Conservation (phyloP, 2,797 vertebrate species). For the Dryobates pubescens region DNA sequence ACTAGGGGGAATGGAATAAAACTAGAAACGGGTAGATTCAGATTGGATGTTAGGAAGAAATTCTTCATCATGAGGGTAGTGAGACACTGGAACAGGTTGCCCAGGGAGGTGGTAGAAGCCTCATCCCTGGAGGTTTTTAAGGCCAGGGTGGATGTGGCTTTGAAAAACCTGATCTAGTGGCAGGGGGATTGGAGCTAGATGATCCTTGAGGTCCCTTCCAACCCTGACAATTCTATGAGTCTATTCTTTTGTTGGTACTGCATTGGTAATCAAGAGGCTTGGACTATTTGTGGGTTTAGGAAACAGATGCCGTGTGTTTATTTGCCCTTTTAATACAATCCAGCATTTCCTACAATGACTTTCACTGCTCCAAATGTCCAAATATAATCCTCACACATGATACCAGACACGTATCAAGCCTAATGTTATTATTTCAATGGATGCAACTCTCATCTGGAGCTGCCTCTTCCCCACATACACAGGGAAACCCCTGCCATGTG, state of each 20-base stretch:
- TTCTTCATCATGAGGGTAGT: too few relatives aligned
- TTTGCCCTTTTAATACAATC: background rate
- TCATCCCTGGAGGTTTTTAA: too few relatives aligned
- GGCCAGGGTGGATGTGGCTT: too few relatives aligned
- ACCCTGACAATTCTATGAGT: too few relatives aligned
- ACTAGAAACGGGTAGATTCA: too few relatives aligned
- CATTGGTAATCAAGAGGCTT: background rate
- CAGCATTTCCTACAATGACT: background rate
- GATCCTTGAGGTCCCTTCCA: too few relatives aligned
- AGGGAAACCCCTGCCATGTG: constrained; percentile 1
- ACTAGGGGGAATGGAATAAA: background rate
- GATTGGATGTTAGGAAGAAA: too few relatives aligned
- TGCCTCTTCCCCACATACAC: background rate
- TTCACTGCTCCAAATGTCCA: background rate
- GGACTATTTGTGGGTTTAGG: background rate
- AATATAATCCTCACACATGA: background rate
- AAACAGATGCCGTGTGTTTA: background rate
- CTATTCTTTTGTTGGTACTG: background rate
- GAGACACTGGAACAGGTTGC: too few relatives aligned
- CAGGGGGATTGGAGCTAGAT: too few relatives aligned
- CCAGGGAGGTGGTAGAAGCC: too few relatives aligned
- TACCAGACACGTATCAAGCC: background rate
- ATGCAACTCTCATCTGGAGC: background rate
- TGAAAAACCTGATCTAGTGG: too few relatives aligned
- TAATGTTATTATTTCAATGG: background rate